Conservation (phyloP, 2,113 vertebrate species). For the Caracal caracal region DNA sequence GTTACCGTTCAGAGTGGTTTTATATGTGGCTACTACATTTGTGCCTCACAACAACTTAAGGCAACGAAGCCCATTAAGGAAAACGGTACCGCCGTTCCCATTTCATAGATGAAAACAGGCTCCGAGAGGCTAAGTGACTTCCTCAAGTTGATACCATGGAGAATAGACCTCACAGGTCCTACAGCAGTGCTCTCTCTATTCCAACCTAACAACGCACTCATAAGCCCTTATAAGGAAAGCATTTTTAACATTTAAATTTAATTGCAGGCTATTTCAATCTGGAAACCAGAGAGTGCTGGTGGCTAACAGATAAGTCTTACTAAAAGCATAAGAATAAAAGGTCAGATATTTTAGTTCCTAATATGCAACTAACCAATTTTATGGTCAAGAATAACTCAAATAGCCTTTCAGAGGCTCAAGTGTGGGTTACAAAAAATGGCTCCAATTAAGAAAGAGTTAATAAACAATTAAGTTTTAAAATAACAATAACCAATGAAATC, state of each 20-base stretch:
- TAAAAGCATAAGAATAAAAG: conserved; percentile 31
- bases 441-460: conserved; percentile 32
- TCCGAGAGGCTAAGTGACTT: not conserved
- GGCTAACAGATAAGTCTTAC: not conserved
- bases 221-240: not conserved
- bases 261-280: not conserved
- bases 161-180: not conserved
- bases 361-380: conserved; percentile 21
- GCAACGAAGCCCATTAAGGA: not conserved
- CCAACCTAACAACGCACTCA: not conserved
- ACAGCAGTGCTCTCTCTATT: not conserved
- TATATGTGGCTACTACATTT: not conserved
- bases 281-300: not conserved
- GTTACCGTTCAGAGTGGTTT: not conserved
- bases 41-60: not conserved
- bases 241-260: not conserved
- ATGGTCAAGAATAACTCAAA: not conserved
- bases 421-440: conserved; percentile 35
- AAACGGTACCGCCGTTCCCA: not conserved
- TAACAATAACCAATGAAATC: not conserved
- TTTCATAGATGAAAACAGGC: not conserved
- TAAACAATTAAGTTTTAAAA: conserved; percentile 23
- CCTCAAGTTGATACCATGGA: not conserved
- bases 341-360: conserved; percentile 1
- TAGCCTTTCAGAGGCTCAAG: not conserved